Conservation (phyloP, 2,113 vertebrate genomes). For the Cepphus grylle region DNA sequence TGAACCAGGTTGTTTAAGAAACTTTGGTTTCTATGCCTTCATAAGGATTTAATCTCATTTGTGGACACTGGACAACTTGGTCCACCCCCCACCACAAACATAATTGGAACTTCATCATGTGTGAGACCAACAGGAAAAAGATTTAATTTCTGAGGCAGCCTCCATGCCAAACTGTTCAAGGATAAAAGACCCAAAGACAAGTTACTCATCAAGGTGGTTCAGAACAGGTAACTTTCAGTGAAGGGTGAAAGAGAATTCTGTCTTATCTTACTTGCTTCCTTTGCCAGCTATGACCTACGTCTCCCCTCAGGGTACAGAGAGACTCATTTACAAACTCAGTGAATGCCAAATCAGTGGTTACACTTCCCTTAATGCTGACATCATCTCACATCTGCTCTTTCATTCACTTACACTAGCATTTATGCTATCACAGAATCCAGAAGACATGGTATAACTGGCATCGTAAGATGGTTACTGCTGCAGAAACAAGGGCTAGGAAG, state of each 20-base stretch:
- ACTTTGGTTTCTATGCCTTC: neutral
- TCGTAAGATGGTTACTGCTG: neutral
- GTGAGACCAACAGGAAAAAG: neutral
- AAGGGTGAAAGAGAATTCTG: neutral
- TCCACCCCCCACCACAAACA: neutral
- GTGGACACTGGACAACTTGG: neutral
- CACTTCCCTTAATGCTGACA: slow-evolving; percentile 46
- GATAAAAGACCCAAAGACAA: slow-evolving; percentile 12
- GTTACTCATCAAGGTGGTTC: slow-evolving; percentile 25
- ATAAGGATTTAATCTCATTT: neutral
- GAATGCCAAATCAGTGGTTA: slow-evolving; percentile 32
- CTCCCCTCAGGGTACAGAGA: slow-evolving; percentile 6
- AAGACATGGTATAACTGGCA: neutral
- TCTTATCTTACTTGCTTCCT: slow-evolving; percentile 25
- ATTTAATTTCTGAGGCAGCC: slow-evolving; percentile 1
- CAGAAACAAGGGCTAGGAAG: neutral
- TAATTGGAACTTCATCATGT: neutral
- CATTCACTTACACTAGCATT: slow-evolving; percentile 32
- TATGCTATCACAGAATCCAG: slow-evolving; percentile 21
- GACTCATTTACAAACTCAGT: slow-evolving; percentile 41
- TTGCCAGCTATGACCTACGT: slow-evolving; percentile 44
- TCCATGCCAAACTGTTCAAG: neutral
- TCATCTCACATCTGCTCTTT: slow-evolving; percentile 41
- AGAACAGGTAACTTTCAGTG: neutral
- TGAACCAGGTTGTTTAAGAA: neutral